phyloP scores from a whole-genome alignment of 2,113 vertebrate genomes.

The Ageneiosus marmoratus region DNA sequence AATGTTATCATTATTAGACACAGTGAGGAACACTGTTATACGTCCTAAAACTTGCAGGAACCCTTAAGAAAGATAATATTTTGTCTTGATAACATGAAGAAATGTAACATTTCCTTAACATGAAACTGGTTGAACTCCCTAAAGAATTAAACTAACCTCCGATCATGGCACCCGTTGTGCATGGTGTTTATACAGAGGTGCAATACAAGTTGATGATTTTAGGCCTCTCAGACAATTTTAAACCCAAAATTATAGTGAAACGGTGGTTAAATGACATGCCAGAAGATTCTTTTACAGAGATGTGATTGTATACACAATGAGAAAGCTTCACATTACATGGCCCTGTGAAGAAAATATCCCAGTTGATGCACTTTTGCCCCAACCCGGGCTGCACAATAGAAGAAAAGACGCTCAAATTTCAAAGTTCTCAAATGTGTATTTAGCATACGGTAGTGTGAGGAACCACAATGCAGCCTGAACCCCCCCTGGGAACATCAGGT shows the following conservation, averaged over 20 bases:
- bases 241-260: neutral
- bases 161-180: neutral
- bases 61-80: neutral
- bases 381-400: neutral
- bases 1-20: neutral
- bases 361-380: neutral
- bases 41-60: neutral
- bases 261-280: neutral
- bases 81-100: neutral
- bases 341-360: conserved; percentile 14
- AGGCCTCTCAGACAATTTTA: neutral
- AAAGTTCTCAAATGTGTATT: conserved; percentile 21
- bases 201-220: neutral
- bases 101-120: neutral
- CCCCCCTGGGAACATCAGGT: conserved; percentile 4
- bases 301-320: neutral
- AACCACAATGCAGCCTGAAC: neutral
- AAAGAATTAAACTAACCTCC: neutral
- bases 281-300: neutral
- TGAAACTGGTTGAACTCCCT: neutral
- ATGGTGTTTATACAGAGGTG: neutral
- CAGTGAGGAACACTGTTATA: neutral
- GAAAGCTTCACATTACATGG: neutral
- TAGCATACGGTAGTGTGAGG: neutral
- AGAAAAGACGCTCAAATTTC: neutral